These are phyloP conservation scores for Rhopilema esculentum DNA, from an alignment of 30 jellyfish, hydroid and myxozoan species.

Conservation along the genomic window DNA sequence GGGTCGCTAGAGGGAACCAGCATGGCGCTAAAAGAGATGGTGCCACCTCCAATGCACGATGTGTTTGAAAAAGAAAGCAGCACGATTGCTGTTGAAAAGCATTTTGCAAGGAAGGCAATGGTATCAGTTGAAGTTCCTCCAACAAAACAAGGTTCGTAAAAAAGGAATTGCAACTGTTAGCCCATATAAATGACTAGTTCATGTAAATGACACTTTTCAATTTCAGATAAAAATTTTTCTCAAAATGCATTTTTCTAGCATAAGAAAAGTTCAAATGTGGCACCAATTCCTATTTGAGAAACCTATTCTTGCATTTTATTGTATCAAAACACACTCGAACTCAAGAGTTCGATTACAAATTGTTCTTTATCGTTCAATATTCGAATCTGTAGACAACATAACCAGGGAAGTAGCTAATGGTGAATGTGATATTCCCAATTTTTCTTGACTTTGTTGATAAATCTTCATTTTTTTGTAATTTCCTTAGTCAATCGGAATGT, in stretches of 20 bases:
- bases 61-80: conserved; percentile 16
- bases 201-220: background rate
- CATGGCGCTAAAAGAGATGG: background rate
- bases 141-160: conserved; percentile 9
- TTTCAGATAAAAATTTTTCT: background rate
- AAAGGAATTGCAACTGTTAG: background rate
- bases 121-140: conserved; percentile 23
- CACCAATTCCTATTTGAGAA: background rate
- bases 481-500: background rate
- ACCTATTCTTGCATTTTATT: background rate
- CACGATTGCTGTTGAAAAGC: conserved; percentile 6
- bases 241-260: background rate
- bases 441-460: background rate
- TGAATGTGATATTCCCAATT: background rate
- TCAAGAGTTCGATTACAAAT: background rate
- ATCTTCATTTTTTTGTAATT: background rate
- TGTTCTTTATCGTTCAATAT: background rate
- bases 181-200: background rate
- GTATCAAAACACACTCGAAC: background rate
- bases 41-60: conserved; percentile 33
- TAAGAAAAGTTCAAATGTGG: background rate
- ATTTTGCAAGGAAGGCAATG: conserved; percentile 4
- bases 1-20: background rate
- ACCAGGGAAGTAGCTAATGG: background rate
- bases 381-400: background rate